Percentiles rank a stretch among this genome's conserved stretches.
These are phyloP conservation scores for Phrynocephalus versicolor DNA, from an alignment of 2,113 vertebrate species.

Conservation along the genomic window DNA sequence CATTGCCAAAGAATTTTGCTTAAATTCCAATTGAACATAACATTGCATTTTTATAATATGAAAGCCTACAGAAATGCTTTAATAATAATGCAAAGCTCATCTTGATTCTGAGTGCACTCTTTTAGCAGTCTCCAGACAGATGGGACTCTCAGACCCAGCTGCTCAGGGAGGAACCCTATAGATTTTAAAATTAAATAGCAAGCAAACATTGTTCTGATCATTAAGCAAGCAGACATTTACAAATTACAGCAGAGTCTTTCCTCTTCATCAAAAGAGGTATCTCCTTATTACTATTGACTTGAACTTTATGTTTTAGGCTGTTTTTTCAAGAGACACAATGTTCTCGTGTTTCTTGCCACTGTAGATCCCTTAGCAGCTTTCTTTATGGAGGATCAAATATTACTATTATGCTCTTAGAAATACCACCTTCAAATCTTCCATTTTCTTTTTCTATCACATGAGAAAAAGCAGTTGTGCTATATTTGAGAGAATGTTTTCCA, in stretches of 20 bases:
- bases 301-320: not conserved
- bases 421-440: not conserved
- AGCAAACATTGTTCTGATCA: not conserved
- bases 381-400: not conserved
- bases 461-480: not conserved
- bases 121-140: conserved; percentile 11
- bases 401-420: not conserved
- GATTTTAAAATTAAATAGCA: not conserved
- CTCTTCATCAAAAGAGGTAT: not conserved
- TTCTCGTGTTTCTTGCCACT: not conserved
- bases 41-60: conserved; percentile 6
- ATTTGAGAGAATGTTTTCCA: no score
- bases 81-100: not conserved
- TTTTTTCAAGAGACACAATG: not conserved
- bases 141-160: conserved; percentile 4
- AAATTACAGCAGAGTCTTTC: not conserved
- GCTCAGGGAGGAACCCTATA: not conserved
- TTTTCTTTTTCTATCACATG: not conserved
- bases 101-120: conserved; percentile 10
- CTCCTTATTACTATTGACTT: not conserved
- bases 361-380: not conserved
- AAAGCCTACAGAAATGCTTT: not conserved
- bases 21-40: not conserved
- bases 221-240: not conserved
- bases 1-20: not conserved